These are phyloP conservation scores for Diplolepis rosae DNA, from an alignment of 2,888 invertebrate genomes.

Conservation along the genomic window DNA sequence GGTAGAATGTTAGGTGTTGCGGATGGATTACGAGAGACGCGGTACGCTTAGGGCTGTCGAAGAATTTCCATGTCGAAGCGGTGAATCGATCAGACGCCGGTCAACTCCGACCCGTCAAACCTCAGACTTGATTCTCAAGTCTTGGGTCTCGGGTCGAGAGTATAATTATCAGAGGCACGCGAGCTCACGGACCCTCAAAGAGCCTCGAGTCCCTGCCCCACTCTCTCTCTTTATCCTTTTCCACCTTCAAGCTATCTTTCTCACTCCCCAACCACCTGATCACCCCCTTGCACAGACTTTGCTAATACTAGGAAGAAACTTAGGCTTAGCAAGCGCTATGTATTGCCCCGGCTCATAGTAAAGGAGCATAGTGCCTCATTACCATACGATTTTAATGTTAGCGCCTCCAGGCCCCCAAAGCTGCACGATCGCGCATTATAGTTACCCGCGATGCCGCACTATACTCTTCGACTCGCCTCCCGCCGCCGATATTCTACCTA, in stretches of 20 bases:
- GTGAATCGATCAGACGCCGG: conserved; percentile 71
- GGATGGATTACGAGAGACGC: conserved; percentile 37
- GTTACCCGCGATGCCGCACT: conserved; percentile 49
- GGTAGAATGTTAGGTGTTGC: conserved; percentile 31
- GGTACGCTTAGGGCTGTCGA: conserved; percentile 53
- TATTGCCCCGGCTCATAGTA: conserved; percentile 52
- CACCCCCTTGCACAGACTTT: conserved; percentile 8
- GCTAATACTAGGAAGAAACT: conserved; percentile 51
- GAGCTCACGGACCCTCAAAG: conserved; percentile 37
- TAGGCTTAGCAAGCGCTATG: conserved; percentile 57
- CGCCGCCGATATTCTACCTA: background rate
- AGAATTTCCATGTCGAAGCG: conserved; percentile 70
- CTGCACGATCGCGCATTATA: conserved; percentile 68
- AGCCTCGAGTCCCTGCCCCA: conserved; percentile 34
- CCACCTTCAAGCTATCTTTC: conserved; percentile 2
- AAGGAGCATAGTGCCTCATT: conserved; percentile 61
- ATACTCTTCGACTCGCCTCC: conserved; percentile 13
- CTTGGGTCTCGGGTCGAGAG: conserved; percentile 61
- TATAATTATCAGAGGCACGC: conserved; percentile 64
- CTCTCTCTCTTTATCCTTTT: conserved; percentile 25
- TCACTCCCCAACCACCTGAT: background rate
- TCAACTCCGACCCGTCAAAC: conserved; percentile 72
- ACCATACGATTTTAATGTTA: conserved; percentile 71
- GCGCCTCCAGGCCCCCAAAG: conserved; percentile 68
- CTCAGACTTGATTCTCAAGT: conserved; percentile 63